phyloP scores from a whole-genome alignment of 1,140 invertebrate species.

The Pseudomyrmex pallidus region DNA sequence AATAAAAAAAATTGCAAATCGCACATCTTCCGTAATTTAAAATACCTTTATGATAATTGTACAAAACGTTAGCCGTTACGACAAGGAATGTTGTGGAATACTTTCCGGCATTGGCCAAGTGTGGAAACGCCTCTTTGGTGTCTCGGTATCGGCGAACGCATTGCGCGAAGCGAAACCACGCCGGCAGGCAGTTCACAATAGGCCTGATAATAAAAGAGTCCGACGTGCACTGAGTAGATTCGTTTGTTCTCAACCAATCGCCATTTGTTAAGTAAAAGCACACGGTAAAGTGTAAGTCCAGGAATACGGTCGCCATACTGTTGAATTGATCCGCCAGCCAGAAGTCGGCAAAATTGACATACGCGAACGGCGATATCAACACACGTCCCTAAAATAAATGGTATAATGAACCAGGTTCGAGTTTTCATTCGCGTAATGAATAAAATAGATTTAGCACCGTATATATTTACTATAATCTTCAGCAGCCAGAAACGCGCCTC shows the following conservation, averaged over 20 bases:
- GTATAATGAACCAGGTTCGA: not conserved
- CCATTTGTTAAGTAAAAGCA: conserved; percentile 92
- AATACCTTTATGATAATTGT: conserved; percentile 87
- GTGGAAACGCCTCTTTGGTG: conserved; percentile 96
- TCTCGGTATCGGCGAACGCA: conserved; percentile 97
- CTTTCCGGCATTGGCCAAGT: conserved; percentile 98
- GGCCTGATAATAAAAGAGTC: conserved; percentile 89
- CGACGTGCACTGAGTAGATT: conserved; percentile 87
- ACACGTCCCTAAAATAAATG: conserved; percentile 90
- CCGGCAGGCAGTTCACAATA: conserved; percentile 95
- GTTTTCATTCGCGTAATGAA: not conserved
- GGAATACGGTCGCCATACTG: conserved; percentile 94
- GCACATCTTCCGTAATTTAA: too few species aligned
- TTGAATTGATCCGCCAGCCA: conserved; percentile 99
- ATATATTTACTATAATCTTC: conserved; percentile 89
- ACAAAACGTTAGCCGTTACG: conserved; percentile 93
- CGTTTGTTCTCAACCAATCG: conserved; percentile 88
- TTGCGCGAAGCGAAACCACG: conserved; percentile 99
- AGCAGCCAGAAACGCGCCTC: conserved; percentile 95
- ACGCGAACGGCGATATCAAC: conserved; percentile 96
- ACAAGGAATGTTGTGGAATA: conserved; percentile 99
- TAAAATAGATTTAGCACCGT: not conserved
- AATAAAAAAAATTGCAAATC: too few species aligned
- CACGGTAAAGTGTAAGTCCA: conserved; percentile 97
- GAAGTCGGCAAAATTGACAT: conserved; percentile 99